Conservation (phyloP, 1,140 invertebrate species). For the Drosophila bipectinata region DNA sequence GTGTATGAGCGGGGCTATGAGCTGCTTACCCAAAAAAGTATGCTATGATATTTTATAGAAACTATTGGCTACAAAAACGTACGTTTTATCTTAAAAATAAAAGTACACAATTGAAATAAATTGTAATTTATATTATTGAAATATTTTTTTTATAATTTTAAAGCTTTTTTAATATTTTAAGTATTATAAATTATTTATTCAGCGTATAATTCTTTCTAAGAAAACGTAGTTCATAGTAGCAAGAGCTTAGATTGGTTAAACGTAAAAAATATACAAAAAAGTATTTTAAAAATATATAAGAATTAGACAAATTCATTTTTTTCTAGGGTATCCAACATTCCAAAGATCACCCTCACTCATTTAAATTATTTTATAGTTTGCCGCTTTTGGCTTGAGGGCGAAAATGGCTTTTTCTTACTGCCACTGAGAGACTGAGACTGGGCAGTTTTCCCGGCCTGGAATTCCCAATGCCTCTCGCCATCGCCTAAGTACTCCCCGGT, state of each 20-base stretch:
- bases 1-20: constrained; percentile 1
- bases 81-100: neutral
- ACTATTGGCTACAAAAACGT: neutral
- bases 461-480: constrained; percentile 20
- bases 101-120: neutral
- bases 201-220: too few relatives aligned
- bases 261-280: too few relatives aligned
- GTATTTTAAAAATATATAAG: too few relatives aligned
- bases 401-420: constrained; percentile 64
- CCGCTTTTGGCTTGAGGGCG: constrained; percentile 38
- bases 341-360: constrained; percentile 3
- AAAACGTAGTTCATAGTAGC: too few relatives aligned
- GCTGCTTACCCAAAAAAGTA: neutral
- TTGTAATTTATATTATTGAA: neutral
- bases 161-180: neutral
- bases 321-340: constrained; percentile 15
- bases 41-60: neutral
- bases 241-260: too few relatives aligned
- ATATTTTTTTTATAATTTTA: too few relatives aligned
- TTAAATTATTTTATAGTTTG: constrained; percentile 65
- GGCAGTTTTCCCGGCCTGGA: constrained; percentile 55
- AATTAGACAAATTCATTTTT: neutral
- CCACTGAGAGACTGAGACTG: constrained; percentile 42
- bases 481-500: constrained; percentile 14
- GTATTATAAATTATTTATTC: neutral